Base-by-base conservation (phyloP, 2,888 invertebrate genomes). In the Eumerus sabulonum region DNA sequence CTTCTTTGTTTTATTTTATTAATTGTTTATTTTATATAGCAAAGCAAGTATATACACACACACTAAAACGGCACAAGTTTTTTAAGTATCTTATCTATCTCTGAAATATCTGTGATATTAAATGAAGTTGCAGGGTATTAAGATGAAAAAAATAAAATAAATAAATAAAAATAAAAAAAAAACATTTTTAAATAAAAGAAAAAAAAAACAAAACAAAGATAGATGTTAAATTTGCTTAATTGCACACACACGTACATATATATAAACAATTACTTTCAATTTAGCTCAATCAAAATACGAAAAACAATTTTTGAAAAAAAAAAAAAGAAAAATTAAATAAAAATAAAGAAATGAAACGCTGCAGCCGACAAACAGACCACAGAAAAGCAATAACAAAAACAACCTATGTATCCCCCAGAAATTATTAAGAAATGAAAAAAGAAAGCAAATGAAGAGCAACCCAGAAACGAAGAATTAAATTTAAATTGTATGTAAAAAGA, bases 121-220 rank as follows among this genome's bases (percentile, higher is more conserved):
- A 86, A 85, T 85, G 86, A 86, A 87, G 86, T 86, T 87, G 86
- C 86, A 86, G 86, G 86, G 86, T 86, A 86, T 86, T 86, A 86
- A 85, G 84, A 86, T 84, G 84, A 79, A 77, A 79, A 70, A 73
- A 82, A 48, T 60, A 77, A 83, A 27, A 83, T 72, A 83, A 72
- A 27, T 4, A 85, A 84, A 86, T 84, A 84, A 82, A 4, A 4
- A 77, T 27, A 27, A 27, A 27, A 27, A 27, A 82, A 83, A 60
- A 42, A 50, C 42, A 44, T 60, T 70, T 51, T 67, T 67, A 82
- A 83, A 50, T 38, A 67, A 82, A 81, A 67, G 60, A 47, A 67
- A 76, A 66, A 36, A 36, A 40, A 5, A 27, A 40, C 54, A 76
- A 64, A 72, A 76, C 66, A 67, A 73, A 47, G 66, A 77, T 82